Evolutionary conservation across 2,888 invertebrate species (phyloP).

Genomic region (Drosophila kuntzei): DNA sequence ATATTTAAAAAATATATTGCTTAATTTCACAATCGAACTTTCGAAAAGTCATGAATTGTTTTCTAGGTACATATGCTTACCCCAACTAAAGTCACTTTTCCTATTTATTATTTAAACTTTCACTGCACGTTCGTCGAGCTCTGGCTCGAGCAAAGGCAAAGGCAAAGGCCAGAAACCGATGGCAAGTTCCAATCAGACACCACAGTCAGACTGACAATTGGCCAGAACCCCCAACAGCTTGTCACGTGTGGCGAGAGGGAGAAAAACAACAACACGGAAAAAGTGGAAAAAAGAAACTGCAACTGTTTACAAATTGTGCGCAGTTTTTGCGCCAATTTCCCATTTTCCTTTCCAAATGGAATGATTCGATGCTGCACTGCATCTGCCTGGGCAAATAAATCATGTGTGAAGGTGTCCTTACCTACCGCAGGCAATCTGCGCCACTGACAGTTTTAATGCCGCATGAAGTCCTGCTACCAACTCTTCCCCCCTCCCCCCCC

Average conservation of each 20-base stretch:
- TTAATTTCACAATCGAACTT: conserved; percentile 2
- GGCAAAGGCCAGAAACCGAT: conserved; percentile 61
- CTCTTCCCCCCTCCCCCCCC: background rate
- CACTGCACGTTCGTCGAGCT: conserved; percentile 69
- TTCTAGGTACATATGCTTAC: background rate
- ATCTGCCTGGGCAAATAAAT: conserved; percentile 74
- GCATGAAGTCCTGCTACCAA: conserved; percentile 71
- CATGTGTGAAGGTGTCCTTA: conserved; percentile 84
- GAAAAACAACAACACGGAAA: background rate
- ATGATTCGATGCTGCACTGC: conserved; percentile 67
- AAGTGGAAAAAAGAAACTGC: conserved; percentile 58
- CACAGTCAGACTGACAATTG: conserved; percentile 75
- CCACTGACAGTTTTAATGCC: conserved; percentile 84
- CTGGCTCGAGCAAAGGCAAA: conserved; percentile 4
- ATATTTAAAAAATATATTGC: background rate
- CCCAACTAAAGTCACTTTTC: conserved; percentile 9
- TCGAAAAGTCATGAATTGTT: background rate
- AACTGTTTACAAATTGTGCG: conserved; percentile 76
- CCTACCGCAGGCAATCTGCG: conserved; percentile 76
- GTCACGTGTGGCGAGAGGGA: conserved; percentile 10
- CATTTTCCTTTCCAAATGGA: conserved; percentile 14
- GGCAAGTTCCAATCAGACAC: conserved; percentile 66
- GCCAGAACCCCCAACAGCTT: conserved; percentile 48
- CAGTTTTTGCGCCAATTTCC: conserved; percentile 68
- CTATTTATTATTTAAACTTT: conserved; percentile 75